Conservation (phyloP, 2,888 invertebrate genomes). For the Eucera pruinosa region DNA sequence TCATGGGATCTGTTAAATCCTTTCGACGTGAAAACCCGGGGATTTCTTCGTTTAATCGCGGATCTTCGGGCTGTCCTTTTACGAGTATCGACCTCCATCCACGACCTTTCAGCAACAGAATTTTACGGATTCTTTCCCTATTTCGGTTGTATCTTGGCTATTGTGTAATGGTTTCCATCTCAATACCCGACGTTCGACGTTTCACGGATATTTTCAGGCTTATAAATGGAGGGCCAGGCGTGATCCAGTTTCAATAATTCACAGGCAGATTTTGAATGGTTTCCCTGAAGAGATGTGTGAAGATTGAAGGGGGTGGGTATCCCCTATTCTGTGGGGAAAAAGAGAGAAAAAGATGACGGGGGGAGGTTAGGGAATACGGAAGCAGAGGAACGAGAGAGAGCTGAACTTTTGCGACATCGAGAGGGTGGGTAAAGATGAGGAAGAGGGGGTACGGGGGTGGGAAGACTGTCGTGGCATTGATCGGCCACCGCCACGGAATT, state of each 20-base stretch:
- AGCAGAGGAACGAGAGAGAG: constrained; percentile 14
- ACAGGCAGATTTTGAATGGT: constrained; percentile 32
- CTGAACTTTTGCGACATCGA: constrained; percentile 51
- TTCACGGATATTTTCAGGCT: not conserved
- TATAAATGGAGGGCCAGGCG: constrained; percentile 27
- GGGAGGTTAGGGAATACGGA: constrained; percentile 7
- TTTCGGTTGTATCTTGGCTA: not conserved
- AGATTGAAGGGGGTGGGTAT: not conserved
- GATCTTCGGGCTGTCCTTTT: not conserved
- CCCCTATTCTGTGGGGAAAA: constrained; percentile 21
- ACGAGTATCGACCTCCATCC: not conserved
- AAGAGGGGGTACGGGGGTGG: constrained; percentile 12
- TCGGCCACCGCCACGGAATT: constrained; percentile 62
- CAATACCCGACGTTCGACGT: not conserved
- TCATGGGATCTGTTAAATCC: constrained; percentile 24
- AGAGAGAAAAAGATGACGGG: constrained; percentile 3
- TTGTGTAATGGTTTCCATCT: constrained; percentile 2
- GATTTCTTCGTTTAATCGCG: constrained; percentile 8
- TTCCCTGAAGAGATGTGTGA: constrained; percentile 9
- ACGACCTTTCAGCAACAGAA: not conserved
- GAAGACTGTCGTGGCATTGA: constrained; percentile 69
- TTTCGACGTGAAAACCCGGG: constrained; percentile 9
- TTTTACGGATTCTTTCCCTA: not conserved
- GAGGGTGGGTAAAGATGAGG: constrained; percentile 48
- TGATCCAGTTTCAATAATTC: constrained; percentile 53